These are phyloP conservation scores for Epicampocera succincta DNA, from an alignment of 2,888 invertebrate genomes.

Conservation along the genomic window DNA sequence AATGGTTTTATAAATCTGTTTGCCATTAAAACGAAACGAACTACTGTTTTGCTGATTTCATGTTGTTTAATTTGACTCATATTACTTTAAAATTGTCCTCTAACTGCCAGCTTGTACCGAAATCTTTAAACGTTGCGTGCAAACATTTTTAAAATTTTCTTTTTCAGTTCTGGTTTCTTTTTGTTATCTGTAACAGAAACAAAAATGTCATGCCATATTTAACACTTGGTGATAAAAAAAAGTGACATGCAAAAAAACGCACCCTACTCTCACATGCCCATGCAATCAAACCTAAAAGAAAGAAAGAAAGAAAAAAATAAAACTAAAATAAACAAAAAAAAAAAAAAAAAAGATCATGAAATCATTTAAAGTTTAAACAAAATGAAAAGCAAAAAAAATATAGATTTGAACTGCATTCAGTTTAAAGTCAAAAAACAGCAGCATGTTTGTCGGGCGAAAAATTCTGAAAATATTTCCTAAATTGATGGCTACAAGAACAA, in stretches of 20 bases:
- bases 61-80: constrained; percentile 61
- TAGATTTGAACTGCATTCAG: constrained; percentile 35
- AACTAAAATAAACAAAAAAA: constrained; percentile 18
- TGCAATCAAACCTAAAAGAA: constrained; percentile 3
- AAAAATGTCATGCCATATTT: constrained; percentile 68
- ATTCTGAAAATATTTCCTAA: constrained; percentile 58
- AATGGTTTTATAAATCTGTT: background rate
- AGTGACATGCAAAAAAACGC: constrained; percentile 55
- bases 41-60: constrained; percentile 56
- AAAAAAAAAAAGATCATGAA: constrained; percentile 57
- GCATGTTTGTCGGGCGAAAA: constrained; percentile 37
- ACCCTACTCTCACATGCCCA: constrained; percentile 12
- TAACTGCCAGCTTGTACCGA: constrained; percentile 23
- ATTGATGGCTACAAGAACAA: constrained; percentile 63
- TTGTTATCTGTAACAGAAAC: constrained; percentile 53
- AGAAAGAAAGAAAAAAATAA: constrained; percentile 33
- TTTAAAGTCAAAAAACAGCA: constrained; percentile 31
- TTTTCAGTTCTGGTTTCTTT: background rate
- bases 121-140: constrained; percentile 58
- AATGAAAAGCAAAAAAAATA: background rate
- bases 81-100: constrained; percentile 39
- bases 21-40: constrained; percentile 4
- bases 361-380: constrained; percentile 56
- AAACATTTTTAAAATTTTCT: constrained; percentile 39
- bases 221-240: constrained; percentile 60